Base-by-base conservation (phyloP, 2,797 vertebrate genomes). In the Acanthurus lineatus region DNA sequence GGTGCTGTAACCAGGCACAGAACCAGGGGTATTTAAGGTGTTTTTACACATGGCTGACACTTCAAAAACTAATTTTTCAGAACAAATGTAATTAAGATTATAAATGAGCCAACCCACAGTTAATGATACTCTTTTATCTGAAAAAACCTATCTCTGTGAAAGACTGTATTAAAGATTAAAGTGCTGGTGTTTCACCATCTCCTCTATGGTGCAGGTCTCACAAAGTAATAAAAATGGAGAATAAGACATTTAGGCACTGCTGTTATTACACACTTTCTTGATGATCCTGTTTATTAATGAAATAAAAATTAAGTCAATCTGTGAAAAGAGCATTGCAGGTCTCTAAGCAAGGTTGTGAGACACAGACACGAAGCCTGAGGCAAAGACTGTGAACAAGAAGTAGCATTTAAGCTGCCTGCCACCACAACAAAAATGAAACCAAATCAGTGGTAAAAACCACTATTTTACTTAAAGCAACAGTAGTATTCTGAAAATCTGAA, bases 351-450 rank as follows among this genome's bases (percentile, higher is more conserved):
- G 19, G 51, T 65, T 54, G 51, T 71, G 69, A 71, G 38, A 59
- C 51, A 64, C 38, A 77, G 25, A 22, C 52, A 76, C 76, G 70
- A 69, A 80, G 73, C 76, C 32, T 53, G 52, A 38, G 64, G 81
- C 56, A 88, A 83, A 89, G 9, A 58, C 40, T n/a, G n/a, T 81
- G 63, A 84, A 68, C 16, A 70, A 73, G 72, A 54, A 85, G 61
- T 72, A 57, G 75, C 28, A 14, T 63, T 22, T 76, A 38, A 73
- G 35, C 59, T 67, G 25, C 67, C 40, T 56, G 73, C 63, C 57
- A 78, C 60, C 42, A 77, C 71, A 77, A 63, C 20, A 79, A 56
- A 17, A 62, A 69, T 48, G 49, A 25, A 62, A 69, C 38, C 62
- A 74, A 77, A 72, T 63, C 60, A 42, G 53, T 11, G 56, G 45